Percentiles rank a stretch among this genome's conserved stretches.
Conservation (phyloP, 2,797 vertebrate species). For the Alcedo quadribrachys region DNA sequence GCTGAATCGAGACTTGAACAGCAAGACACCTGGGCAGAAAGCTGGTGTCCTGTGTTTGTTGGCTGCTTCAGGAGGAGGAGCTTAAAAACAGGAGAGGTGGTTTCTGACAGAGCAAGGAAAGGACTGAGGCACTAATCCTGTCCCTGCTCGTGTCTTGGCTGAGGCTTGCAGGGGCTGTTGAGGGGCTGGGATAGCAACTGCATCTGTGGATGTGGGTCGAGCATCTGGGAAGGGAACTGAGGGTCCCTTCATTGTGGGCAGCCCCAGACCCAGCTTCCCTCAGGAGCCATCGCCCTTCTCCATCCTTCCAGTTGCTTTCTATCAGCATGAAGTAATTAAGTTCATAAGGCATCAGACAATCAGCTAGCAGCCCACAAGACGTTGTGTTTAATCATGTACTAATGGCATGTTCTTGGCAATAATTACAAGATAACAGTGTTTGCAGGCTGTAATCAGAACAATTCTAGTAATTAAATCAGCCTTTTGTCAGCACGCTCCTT, state of each 20-base stretch:
- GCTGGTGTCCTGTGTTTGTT: not conserved
- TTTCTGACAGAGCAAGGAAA: not conserved
- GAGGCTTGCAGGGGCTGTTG: not conserved
- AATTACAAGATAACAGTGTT: constrained; percentile 78
- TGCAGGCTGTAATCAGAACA: constrained; percentile 76
- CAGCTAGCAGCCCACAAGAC: constrained; percentile 70
- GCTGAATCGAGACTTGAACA: too few relatives aligned
- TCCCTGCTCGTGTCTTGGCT: not conserved
- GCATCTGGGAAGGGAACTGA: not conserved
- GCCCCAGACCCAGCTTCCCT: not conserved
- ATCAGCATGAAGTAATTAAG: constrained; percentile 63
- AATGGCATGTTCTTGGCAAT: constrained; percentile 76
- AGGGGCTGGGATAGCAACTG: accelerated
- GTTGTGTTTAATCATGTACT: constrained; percentile 74
- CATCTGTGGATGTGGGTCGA: accelerated
- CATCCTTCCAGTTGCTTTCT: not conserved
- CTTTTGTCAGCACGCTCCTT: constrained; percentile 8
- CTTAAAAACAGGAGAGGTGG: not conserved
- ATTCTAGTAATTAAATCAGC: constrained; percentile 72
- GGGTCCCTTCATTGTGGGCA: accelerated
- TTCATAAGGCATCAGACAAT: constrained; percentile 74
- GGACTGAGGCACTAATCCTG: not conserved
- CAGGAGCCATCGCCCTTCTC: not conserved
- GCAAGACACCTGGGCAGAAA: not conserved
- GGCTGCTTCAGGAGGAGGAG: not conserved